Conservation (phyloP, 2,888 invertebrate genomes). For the Ophraella communa region DNA sequence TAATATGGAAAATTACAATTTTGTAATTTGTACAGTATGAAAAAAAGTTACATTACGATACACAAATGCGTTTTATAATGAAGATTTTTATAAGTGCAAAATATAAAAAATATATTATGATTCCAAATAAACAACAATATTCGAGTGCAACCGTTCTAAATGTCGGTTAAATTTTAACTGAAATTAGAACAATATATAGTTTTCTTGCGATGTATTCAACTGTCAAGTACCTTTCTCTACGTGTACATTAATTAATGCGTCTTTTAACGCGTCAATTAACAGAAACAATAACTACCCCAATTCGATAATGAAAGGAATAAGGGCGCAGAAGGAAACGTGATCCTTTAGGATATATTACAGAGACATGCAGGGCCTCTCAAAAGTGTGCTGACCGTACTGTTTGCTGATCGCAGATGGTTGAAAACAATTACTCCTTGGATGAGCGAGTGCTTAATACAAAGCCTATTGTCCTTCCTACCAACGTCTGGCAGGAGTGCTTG, state of each 20-base stretch:
- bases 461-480: slow-evolving; percentile 34
- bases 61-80: no score
- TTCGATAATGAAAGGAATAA: slow-evolving; percentile 32
- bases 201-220: background rate
- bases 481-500: slow-evolving; percentile 23
- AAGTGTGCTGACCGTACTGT: slow-evolving; percentile 41
- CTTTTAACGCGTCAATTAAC: slow-evolving; percentile 31
- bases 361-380: slow-evolving; percentile 36
- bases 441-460: slow-evolving; percentile 38
- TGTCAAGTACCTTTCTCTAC: background rate
- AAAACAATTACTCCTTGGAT: slow-evolving; percentile 42
- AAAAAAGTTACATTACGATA: no score
- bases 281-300: slow-evolving; percentile 36
- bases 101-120: no score
- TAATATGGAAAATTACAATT: no score
- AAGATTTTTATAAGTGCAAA: no score
- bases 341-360: slow-evolving; percentile 33
- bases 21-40: no score
- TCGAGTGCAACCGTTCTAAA: no score
- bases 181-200: background rate
- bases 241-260: background rate
- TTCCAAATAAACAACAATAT: no score
- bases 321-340: slow-evolving; percentile 31
- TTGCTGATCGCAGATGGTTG: slow-evolving; percentile 37
- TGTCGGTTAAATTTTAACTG: background rate